Conservation (phyloP, 2,888 invertebrate species). For the Eristalis tenax region DNA sequence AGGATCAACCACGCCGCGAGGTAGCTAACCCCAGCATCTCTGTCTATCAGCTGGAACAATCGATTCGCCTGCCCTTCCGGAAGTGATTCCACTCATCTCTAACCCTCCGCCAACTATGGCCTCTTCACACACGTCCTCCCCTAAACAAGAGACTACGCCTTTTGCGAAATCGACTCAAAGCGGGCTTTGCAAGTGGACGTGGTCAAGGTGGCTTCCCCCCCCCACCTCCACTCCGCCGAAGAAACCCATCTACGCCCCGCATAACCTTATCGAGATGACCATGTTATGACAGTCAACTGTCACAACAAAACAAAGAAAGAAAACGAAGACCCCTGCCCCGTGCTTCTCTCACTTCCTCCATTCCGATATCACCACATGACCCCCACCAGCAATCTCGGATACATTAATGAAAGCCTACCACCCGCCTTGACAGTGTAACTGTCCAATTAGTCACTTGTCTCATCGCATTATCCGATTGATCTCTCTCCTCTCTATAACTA, state of each 20-base stretch:
- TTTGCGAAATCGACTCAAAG: no score
- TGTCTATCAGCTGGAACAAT: no score
- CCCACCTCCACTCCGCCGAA: no score
- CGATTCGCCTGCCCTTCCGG: no score
- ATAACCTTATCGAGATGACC: neutral
- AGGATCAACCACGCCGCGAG: no score
- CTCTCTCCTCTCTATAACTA: slow-evolving; percentile 62
- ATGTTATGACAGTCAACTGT: neutral
- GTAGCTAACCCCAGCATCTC: no score
- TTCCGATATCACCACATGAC: neutral
- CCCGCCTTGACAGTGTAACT: slow-evolving; percentile 70
- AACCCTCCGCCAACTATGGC: no score
- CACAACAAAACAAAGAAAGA: neutral
- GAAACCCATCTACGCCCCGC: neutral
- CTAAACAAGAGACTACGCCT: no score
- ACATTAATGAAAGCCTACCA: slow-evolving; percentile 64
- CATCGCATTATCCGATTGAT: slow-evolving; percentile 69
- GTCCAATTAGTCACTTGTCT: slow-evolving; percentile 71
- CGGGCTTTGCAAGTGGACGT: no score
- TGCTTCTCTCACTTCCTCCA: neutral
- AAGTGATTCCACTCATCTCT: no score
- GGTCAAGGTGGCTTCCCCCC: no score
- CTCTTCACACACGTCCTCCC: no score
- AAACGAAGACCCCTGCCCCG: neutral
- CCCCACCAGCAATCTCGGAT: slow-evolving; percentile 12